Evolutionary conservation across 1,140 invertebrate genomes (phyloP), one percentile per base, ranked within the genome.

Genomic region (Rhopalosiphum maidis): DNA sequence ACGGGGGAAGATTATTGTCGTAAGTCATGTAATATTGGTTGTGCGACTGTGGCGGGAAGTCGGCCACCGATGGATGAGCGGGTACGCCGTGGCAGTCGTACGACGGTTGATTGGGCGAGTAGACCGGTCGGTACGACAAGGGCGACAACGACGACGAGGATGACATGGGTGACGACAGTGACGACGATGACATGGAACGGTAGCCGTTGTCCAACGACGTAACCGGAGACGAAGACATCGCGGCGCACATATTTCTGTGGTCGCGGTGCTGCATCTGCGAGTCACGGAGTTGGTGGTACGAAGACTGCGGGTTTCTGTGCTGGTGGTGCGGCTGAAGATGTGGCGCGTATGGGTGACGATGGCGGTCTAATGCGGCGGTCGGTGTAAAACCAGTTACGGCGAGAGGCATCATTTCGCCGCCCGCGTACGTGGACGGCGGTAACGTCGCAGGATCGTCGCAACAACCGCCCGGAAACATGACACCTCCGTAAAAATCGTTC

Each of bases 71-170:
- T 5, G 91, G 91, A 41, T 92, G 77, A n/a, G 91, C 77, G 60
- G 91, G 91, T 9, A 92, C 91, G 4, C 91, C 91, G 77, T 92
- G 37, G 85, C 77, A 85, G 35, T 92, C 91, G 77, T 92, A 46
- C 8, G 60, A 22, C 25, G 23, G 3, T 25, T 82, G 77, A 18
- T 48, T 48, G 11, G 87, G 88, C 51, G 88, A 37, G 23, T 55
- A 90, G 0, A n/a, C 86, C 41, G 43, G 90, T 5, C 8, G 41
- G 23, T 46, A 55, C n/a, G 68, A 15, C 68, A 15, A 8, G 77
- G 68, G 43, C 43, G 90, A 30, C 21, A 37, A 0, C 41, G 90
- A 55, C 30, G 54, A 25, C 25, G 55, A 43, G 15, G 55, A 54
- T 0, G 51, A 90, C 37, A 41, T 15, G 30, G 90, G 46, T 4